Evolutionary conservation across 1,140 invertebrate species (phyloP), one percentile per base, ranked within the genome.

Genomic region (Hirudo medicinalis): DNA sequence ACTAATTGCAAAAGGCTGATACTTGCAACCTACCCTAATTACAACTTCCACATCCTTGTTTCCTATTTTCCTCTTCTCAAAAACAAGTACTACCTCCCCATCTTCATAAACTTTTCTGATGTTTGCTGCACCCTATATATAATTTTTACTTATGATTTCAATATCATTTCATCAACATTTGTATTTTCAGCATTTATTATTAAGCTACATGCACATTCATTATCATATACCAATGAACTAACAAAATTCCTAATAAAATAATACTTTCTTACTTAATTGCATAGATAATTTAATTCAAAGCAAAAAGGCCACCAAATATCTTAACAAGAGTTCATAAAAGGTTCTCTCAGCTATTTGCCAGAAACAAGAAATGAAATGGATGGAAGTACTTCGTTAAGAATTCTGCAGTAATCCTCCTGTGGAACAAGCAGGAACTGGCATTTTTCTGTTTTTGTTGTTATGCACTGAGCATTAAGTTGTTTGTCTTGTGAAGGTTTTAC

Each of bases 391-490:
- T 85, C 84, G 74, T 86, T 84, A 63, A 88, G 81, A 72, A 88
- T 88, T 53, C 88, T 85, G 79, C 92, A 97, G 80, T 97, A 99
- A 83, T 97, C 94, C 43, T 88, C 88, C 84, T 99, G 95, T 17
- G 94, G 95, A 68, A 99, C 94, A 80, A 94, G 97, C 9, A 98
- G 92, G 86, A 99, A 99, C 83, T 98, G 94, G 79, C 95, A 99
- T 79, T 98, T 94, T 80, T 97, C 92, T 78, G 91, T 91, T 82
- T 92, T 89, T 54, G 95, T 98, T 73, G 89, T 87, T 94, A 98
- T 98, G 36, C 94, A 87, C 72, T 95, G 95, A 70, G 89, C 86
- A 81, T 98, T 94, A 82, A 94, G 91, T 55, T 97, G 85, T 81
- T 92, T 93, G 76, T 97, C 93, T 86, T 25, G 22, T 32, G 57